Evolutionary conservation across 1,140 invertebrate genomes (phyloP).

Genomic region (Wiebesia pumilae): DNA sequence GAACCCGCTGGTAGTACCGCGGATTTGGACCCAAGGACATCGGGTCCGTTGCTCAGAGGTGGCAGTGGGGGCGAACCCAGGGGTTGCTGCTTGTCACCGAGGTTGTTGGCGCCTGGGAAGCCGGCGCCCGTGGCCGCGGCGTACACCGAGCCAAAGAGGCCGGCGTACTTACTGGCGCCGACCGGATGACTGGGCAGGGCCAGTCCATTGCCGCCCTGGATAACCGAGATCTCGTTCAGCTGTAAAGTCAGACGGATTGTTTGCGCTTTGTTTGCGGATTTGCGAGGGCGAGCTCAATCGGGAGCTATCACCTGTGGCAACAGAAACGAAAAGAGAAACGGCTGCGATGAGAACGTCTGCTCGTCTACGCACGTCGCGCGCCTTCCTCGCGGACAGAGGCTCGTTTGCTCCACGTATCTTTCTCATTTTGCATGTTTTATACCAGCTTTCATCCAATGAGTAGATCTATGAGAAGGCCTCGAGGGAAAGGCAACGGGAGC

Average conservation of each 20-base stretch:
- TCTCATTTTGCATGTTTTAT: no score
- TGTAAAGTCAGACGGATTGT: constrained; percentile 64
- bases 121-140: constrained; percentile 62
- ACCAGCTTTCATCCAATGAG: no score
- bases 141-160: constrained; percentile 70
- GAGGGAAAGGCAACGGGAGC: no score
- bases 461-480: no score
- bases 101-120: constrained; percentile 21
- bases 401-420: no score
- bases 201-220: constrained; percentile 76
- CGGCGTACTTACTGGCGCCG: constrained; percentile 70
- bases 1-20: constrained; percentile 66
- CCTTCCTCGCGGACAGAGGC: no score
- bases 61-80: constrained; percentile 45
- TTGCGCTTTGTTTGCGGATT: constrained; percentile 24
- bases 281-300: constrained; percentile 35
- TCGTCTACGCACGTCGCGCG: no score
- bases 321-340: constrained; percentile 55
- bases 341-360: constrained; percentile 29
- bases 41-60: constrained; percentile 67
- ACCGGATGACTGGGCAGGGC: constrained; percentile 63
- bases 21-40: constrained; percentile 58
- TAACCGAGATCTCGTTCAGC: constrained; percentile 81
- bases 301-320: constrained; percentile 52
- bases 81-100: background rate